phyloP scores from a whole-genome alignment of 2,113 vertebrate genomes.

The Micromys minutus region DNA sequence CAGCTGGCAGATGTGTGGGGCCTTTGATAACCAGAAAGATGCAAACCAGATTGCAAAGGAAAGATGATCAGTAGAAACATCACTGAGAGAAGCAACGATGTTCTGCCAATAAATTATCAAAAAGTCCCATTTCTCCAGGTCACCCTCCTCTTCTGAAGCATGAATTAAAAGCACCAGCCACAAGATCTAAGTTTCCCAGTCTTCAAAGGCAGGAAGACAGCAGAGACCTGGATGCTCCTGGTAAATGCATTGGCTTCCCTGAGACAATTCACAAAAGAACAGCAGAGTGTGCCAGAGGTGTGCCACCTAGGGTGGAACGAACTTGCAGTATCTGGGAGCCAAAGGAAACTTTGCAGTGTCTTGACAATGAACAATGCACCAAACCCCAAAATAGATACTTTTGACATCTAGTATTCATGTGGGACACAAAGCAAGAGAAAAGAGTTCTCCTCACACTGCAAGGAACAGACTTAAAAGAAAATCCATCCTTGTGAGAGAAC shows the following conservation, averaged over 20 bases:
- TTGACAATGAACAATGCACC: no score
- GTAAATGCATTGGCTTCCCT: background rate
- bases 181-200: background rate
- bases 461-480: background rate
- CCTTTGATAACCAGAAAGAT: background rate
- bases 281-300: background rate
- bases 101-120: background rate
- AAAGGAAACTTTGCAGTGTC: no score
- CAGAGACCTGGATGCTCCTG: no score
- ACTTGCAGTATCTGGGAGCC: background rate
- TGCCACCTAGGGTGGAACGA: background rate
- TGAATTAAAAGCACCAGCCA: background rate
- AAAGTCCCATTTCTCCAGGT: background rate
- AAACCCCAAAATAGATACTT: fast-evolving
- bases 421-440: background rate
- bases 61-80: background rate
- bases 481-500: fast-evolving
- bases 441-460: background rate
- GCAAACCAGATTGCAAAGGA: background rate
- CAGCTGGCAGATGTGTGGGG: background rate
- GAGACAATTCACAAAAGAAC: background rate
- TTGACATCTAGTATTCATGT: background rate
- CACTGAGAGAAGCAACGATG: background rate
- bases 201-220: background rate
- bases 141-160: background rate